Base-by-base conservation (phyloP, 2,888 invertebrate species). In the Alentia gelatinosa region DNA sequence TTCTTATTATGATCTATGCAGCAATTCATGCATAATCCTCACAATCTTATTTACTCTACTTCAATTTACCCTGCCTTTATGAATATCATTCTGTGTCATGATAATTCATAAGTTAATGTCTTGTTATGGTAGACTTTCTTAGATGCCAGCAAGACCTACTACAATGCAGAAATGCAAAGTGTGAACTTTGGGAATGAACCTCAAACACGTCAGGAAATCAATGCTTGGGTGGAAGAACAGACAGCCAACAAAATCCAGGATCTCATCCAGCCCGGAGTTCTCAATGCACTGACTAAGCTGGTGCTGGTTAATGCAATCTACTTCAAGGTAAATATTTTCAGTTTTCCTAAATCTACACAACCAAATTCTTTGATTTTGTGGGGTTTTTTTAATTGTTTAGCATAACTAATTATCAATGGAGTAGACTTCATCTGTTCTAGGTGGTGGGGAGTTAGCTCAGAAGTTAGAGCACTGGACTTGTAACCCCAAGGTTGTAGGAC, bases 241-340 rank as follows among this genome's bases (percentile, higher is more conserved):
- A 99, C 99, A 0, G 97, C 98, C 90, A 96, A 97, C 15, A 98
- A 97, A 95, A 99, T 99, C 91, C 97, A 97, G 93, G 97, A 98
- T 94, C 96, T 99, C 1, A 96, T 99, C 88, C 90, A 40, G 12
- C 9, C 30, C 5, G 90, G 90, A 30, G 79, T 35, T 7, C 35
- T 90, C 15, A 79, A 83, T n/a, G 37, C 90, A 33, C 23, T 83
- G 35, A 83, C 83, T 12, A 23, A 50, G 30, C 83, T 90, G n/a
- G 90, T 83, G 15, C 83, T 90, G 15, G 90, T 90, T 50, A 90
- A 90, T 35, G 90, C 90, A 23, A 74, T 90, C n/a, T 90, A 90
- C 63, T 90, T 90, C 75, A 90, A 90, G 42, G 90, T 42, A 35
- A 50, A 0, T 42, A 75, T 7, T 26, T n/a, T 3, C n/a, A n/a